phyloP scores from a whole-genome alignment of 2,888 invertebrate species.

The Frankliniella intonsa region DNA sequence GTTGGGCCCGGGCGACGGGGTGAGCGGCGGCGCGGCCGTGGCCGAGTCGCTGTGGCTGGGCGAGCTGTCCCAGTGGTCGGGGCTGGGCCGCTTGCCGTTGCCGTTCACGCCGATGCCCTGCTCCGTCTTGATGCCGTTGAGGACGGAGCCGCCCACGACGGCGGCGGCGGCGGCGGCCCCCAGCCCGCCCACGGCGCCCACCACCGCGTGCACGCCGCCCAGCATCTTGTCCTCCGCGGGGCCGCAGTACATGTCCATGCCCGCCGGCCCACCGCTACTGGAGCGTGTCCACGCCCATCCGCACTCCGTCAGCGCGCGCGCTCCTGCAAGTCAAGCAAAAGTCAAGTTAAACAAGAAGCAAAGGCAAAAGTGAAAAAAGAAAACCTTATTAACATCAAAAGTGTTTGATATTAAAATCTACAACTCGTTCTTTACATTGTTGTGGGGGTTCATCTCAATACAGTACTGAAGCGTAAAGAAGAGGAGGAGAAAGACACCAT shows the following conservation, averaged over 20 bases:
- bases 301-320: background rate
- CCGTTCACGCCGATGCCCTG: constrained; percentile 37
- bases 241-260: constrained; percentile 59
- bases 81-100: constrained; percentile 36
- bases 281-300: background rate
- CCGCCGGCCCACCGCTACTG: constrained; percentile 36
- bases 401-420: too few relatives aligned
- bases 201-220: background rate
- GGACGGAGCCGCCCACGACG: constrained; percentile 29
- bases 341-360: too few relatives aligned
- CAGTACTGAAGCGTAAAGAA: too few relatives aligned
- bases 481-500: too few relatives aligned
- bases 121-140: constrained; percentile 38
- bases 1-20: constrained; percentile 42
- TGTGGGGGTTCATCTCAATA: too few relatives aligned
- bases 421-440: too few relatives aligned
- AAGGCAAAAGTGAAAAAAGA: too few relatives aligned
- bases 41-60: constrained; percentile 40
- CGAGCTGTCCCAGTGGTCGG: constrained; percentile 31
- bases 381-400: too few relatives aligned
- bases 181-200: background rate
- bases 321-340: background rate
- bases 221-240: constrained; percentile 43
- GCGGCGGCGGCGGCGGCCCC: background rate
- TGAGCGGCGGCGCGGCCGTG: constrained; percentile 41